Evolutionary conservation across 1,140 invertebrate genomes (phyloP).

Genomic region (Bombus picipes): DNA sequence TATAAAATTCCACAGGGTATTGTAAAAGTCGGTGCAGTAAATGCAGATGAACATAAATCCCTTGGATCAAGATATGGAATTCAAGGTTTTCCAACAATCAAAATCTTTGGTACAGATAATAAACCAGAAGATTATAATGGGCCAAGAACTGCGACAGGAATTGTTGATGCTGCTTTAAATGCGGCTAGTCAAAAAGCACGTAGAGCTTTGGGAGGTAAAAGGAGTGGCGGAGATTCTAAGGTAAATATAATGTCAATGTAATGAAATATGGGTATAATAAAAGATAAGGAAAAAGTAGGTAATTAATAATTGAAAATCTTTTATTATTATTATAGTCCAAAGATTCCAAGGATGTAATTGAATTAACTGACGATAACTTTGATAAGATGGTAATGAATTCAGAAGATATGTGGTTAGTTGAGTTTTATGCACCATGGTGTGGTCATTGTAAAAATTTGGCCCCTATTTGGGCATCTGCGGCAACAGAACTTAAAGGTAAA

Average conservation of each 20-base stretch:
- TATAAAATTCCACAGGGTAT: constrained; percentile 87
- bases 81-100: constrained; percentile 97
- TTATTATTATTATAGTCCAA: constrained; percentile 65
- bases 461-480: constrained; percentile 97
- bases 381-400: constrained; percentile 94
- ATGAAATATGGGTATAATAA: background rate
- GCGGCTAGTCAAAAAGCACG: constrained; percentile 88
- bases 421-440: constrained; percentile 99
- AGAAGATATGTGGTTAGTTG: constrained; percentile 97
- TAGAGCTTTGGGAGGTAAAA: constrained; percentile 86
- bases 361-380: constrained; percentile 97
- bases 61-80: constrained; percentile 92
- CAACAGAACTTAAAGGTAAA: constrained; percentile 96
- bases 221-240: constrained; percentile 76
- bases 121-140: constrained; percentile 95
- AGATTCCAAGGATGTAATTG: constrained; percentile 91
- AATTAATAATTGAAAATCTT: background rate
- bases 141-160: constrained; percentile 90
- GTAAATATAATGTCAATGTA: constrained; percentile 46
- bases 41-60: constrained; percentile 94
- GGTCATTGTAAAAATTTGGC: constrained; percentile 98
- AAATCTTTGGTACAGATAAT: constrained; percentile 94
- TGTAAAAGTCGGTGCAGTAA: constrained; percentile 96
- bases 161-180: constrained; percentile 92
- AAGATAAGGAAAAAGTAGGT: background rate